phyloP scores from a whole-genome alignment of 2,113 vertebrate genomes.

The Sylvietta virens region DNA sequence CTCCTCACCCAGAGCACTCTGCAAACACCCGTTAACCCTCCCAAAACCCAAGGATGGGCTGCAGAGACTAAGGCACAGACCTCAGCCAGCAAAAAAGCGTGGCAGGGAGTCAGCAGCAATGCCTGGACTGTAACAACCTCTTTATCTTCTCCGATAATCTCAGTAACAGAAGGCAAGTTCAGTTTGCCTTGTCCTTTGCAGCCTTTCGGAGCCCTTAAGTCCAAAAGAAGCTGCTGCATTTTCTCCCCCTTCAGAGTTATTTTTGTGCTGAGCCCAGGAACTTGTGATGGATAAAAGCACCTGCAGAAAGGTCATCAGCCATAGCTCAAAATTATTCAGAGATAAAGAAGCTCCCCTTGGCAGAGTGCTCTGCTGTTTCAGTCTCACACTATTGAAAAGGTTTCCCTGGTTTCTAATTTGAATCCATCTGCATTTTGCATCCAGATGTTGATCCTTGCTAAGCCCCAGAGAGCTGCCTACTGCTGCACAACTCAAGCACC shows the following conservation, averaged over 20 bases:
- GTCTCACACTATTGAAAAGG: background rate
- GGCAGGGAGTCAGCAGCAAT: background rate
- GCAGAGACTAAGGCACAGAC: accelerated
- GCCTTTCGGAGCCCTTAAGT: background rate
- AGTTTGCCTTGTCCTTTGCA: background rate
- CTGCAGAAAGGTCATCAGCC: background rate
- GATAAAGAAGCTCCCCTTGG: background rate
- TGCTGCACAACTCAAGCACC: background rate
- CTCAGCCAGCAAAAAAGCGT: background rate
- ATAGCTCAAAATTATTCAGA: background rate
- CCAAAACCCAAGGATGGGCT: background rate
- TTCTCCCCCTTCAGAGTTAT: background rate
- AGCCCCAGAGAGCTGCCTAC: background rate
- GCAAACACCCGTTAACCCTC: conserved; percentile 2
- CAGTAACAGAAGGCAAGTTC: background rate
- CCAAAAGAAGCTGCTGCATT: background rate
- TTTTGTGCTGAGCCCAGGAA: background rate
- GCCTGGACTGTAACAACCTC: background rate
- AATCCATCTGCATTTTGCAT: background rate
- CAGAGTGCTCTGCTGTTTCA: background rate
- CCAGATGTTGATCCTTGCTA: background rate
- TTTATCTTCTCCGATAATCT: background rate
- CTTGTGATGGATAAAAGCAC: background rate
- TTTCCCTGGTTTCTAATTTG: background rate
- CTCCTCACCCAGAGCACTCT: background rate